These are phyloP conservation scores for Plectrocnemia conspersa DNA, from an alignment of 1,140 invertebrate genomes.

Conservation along the genomic window DNA sequence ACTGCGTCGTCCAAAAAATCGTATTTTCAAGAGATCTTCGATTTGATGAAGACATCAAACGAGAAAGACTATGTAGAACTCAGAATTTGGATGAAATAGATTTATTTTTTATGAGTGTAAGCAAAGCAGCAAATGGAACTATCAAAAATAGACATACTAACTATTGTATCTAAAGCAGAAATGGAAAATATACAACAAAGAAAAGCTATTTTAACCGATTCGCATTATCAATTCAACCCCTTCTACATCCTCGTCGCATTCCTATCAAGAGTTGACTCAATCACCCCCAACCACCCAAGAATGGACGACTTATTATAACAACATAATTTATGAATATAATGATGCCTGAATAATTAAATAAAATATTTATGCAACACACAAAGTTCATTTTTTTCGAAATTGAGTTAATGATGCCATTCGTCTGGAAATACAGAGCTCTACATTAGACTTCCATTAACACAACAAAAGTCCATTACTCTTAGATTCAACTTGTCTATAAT, in stretches of 20 bases:
- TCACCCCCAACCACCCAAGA: slow-evolving; percentile 1
- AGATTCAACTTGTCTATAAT: too few species aligned
- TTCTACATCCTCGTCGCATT: slow-evolving; percentile 2
- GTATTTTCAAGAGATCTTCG: slow-evolving; percentile 4
- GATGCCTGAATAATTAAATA: slow-evolving; percentile 9
- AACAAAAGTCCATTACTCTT: too few species aligned
- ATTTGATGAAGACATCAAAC: slow-evolving; percentile 9
- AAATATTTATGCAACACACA: too few species aligned
- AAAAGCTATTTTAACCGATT: slow-evolving; percentile 1
- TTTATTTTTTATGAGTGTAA: slow-evolving; percentile 10
- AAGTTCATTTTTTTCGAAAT: too few species aligned
- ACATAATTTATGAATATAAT: background rate
- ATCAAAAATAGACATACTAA: background rate
- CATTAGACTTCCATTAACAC: too few species aligned
- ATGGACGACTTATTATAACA: background rate
- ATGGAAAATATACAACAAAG: slow-evolving; percentile 1
- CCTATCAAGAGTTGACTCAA: slow-evolving; percentile 2
- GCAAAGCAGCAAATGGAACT: slow-evolving; percentile 2
- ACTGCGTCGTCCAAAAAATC: slow-evolving; percentile 1
- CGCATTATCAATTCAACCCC: slow-evolving; percentile 1
- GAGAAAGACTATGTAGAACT: background rate
- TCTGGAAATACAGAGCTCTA: too few species aligned
- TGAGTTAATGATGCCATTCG: too few species aligned
- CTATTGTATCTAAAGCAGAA: slow-evolving; percentile 3
- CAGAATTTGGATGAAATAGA: slow-evolving; percentile 10